Base-by-base conservation (phyloP, 2,113 vertebrate species). In the Prochilodus magdalenae region DNA sequence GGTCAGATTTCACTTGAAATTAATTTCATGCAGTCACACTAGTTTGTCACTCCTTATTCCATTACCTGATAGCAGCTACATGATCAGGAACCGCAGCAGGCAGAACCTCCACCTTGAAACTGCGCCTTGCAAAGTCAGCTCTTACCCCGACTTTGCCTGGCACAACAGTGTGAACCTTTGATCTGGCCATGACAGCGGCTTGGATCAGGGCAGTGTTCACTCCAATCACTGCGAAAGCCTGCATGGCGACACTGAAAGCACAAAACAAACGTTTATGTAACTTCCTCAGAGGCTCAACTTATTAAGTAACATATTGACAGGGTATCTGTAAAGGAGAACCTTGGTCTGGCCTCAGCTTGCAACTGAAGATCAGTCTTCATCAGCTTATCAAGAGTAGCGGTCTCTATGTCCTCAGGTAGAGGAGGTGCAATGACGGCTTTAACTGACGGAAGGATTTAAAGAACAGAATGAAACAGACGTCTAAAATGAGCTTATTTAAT, bases 191-290 rank as follows among this genome's bases (percentile, higher is more conserved):
- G 77, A 96, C 16, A 62, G 86, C 85, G 26, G 94, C 90, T 87
- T 97, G 96, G 59, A 96, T 75, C 4, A 94, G 63, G n/a, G 87
- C 92, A 0, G 94, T 96, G 87, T 95, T 97, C 30, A 96, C 26
- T 40, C 95, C 95, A 90, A 96, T 94, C 16, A 92, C 92, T 77
- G 90, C 91, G 2, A 94, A 93, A 3, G 89, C 90, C 49, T 94
- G 89, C 18, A 94, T 0, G 0, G 89, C 87, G 26, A 90, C 14
- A 62, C 95, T 97, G 88, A 53, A 93, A 88, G 0, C 69, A 86
- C 36, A 80, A 36, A 66, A 12, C 44, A 0, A 53, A 70, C 0
- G n/a, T 15, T 22, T 4, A 65, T 59, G 12, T 44, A 44, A 44
- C 1, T 44, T 44, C 8, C 33, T 62, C 13, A 33, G 0, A 29